These are phyloP conservation scores for Miichthys miiuy DNA, from an alignment of 2,797 vertebrate species.

Conservation along the genomic window DNA sequence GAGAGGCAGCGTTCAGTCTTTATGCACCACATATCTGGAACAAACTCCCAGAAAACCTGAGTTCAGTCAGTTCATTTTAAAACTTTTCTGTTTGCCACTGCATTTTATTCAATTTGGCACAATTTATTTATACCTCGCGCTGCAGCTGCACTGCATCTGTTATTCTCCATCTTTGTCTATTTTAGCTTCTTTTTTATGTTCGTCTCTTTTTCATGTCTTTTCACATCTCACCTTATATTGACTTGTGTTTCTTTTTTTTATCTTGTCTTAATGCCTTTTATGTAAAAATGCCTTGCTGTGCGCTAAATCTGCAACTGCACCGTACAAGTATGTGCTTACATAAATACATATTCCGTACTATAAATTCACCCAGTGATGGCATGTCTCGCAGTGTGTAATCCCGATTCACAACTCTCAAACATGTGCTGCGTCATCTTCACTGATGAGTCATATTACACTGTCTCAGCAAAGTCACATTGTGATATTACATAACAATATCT, in stretches of 20 bases:
- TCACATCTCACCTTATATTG: background rate
- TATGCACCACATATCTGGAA: background rate
- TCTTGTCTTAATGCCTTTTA: background rate
- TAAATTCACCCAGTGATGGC: background rate
- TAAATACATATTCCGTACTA: constrained; percentile 7
- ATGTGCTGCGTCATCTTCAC: constrained; percentile 64
- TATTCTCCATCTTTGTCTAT: background rate
- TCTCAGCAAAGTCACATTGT: constrained; percentile 62
- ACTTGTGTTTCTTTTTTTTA: no score
- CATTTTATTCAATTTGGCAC: background rate
- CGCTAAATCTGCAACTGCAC: background rate
- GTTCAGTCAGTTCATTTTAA: background rate
- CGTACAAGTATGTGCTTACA: background rate
- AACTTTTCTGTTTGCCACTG: background rate
- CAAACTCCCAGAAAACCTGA: constrained; percentile 5
- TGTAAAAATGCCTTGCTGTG: no score
- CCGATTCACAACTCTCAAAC: constrained; percentile 51
- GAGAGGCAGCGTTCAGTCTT: background rate
- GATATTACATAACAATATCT: constrained; percentile 71
- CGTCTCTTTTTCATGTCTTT: background rate
- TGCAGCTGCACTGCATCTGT: background rate
- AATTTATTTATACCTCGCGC: background rate
- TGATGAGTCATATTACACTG: constrained; percentile 70
- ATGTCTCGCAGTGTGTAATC: constrained; percentile 23
- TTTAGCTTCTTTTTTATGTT: background rate